Percentiles rank a stretch among this genome's conserved stretches.
These are phyloP conservation scores for Meta bourneti DNA, from an alignment of 2,888 invertebrate genomes.

Conservation along the genomic window DNA sequence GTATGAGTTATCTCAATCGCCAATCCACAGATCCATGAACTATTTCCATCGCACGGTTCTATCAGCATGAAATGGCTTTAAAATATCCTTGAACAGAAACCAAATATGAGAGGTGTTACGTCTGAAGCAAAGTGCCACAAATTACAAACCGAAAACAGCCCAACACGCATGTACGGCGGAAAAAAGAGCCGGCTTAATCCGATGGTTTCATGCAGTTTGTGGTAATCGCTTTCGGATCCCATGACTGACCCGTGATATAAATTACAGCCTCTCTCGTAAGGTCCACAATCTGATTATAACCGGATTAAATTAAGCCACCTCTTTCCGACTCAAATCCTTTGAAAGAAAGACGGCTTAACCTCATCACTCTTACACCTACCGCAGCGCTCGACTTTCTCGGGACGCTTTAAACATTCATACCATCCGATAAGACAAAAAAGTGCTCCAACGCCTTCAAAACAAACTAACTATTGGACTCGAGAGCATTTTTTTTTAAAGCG, in stretches of 20 bases:
- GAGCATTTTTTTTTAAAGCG: not conserved
- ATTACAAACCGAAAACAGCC: conserved; percentile 50
- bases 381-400: conserved; percentile 18
- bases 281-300: conserved; percentile 75
- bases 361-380: conserved; percentile 63
- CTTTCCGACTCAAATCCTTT: conserved; percentile 73
- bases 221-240: conserved; percentile 65
- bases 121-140: conserved; percentile 1
- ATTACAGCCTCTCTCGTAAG: conserved; percentile 71
- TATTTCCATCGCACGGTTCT: too few species aligned
- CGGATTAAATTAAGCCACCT: conserved; percentile 76
- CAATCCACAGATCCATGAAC: not conserved
- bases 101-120: not conserved
- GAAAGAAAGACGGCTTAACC: conserved; percentile 73
- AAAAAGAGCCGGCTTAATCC: conserved; percentile 65
- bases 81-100: not conserved
- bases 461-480: not conserved
- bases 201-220: conserved; percentile 62
- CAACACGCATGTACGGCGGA: conserved; percentile 37
- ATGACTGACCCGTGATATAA: conserved; percentile 74
- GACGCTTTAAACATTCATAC: conserved; percentile 45
- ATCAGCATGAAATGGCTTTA: not conserved
- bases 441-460: not conserved
- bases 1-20: too few species aligned
- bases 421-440: conserved; percentile 9